Percentiles rank a stretch among this genome's conserved stretches.
These are phyloP conservation scores for Hippopotamus amphibius DNA, from an alignment of 2,113 vertebrate species.

Conservation along the genomic window DNA sequence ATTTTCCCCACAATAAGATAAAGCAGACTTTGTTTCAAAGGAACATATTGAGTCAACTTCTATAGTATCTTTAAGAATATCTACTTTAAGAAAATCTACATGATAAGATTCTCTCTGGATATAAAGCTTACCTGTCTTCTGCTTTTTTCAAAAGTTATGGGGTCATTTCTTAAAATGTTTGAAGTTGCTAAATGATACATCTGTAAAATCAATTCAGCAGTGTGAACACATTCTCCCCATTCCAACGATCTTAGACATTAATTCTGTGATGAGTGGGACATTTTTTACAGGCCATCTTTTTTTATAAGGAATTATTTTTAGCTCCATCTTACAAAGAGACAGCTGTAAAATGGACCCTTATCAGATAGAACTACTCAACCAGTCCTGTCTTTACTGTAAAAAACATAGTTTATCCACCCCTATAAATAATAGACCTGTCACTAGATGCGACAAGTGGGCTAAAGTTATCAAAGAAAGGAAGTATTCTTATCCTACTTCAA, in stretches of 20 bases:
- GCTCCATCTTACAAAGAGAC: constrained; percentile 20
- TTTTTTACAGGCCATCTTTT: neutral
- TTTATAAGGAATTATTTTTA: constrained; percentile 11
- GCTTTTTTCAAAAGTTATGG: neutral
- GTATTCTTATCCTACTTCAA: constrained; percentile 44
- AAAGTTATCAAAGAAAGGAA: constrained; percentile 58
- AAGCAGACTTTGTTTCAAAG: neutral
- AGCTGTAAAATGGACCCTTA: constrained; percentile 2
- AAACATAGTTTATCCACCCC: constrained; percentile 59
- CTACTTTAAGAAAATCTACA: neutral
- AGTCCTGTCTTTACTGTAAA: constrained; percentile 48
- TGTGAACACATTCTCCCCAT: neutral
- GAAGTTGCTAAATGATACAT: neutral
- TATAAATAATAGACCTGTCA: constrained; percentile 27
- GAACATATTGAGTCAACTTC: neutral
- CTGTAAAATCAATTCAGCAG: neutral
- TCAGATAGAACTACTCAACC: constrained; percentile 18
- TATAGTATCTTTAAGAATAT: neutral
- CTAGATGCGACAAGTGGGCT: constrained; percentile 57
- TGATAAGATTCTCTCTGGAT: neutral
- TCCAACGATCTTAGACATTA: neutral
- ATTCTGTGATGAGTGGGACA: neutral
- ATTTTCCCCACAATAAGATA: neutral
- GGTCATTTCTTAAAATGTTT: neutral
- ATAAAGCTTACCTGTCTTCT: neutral